Evolutionary conservation across 1,140 invertebrate species (phyloP).

Genomic region (Trichogramma pretiosum): DNA sequence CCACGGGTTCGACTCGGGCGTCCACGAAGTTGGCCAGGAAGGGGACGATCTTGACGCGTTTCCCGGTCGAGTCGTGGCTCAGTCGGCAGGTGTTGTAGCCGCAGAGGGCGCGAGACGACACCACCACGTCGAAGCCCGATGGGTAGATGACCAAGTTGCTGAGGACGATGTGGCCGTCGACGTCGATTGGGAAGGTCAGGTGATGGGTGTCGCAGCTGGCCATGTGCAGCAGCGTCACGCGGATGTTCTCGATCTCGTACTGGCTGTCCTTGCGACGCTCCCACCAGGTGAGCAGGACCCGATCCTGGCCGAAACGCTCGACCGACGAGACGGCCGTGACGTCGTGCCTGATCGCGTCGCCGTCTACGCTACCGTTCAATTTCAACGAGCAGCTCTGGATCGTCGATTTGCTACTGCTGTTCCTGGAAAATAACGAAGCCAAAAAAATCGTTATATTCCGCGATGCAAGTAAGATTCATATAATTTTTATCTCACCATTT

Average conservation of each 20-base stretch:
- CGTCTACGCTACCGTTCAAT: neutral
- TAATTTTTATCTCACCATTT: too few species aligned
- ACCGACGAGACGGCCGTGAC: slow-evolving; percentile 1
- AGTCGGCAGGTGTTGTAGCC: neutral
- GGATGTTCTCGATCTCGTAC: slow-evolving; percentile 7
- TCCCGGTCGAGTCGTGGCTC: slow-evolving; percentile 2
- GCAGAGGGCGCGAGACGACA: slow-evolving; percentile 1
- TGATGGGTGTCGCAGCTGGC: neutral
- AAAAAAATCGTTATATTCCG: too few species aligned
- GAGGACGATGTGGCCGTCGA: neutral
- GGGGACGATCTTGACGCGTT: neutral
- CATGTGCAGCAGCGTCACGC: slow-evolving; percentile 1
- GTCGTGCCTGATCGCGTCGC: neutral
- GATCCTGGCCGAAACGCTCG: neutral
- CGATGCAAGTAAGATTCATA: too few species aligned
- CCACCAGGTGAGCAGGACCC: slow-evolving; percentile 6
- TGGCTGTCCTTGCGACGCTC: slow-evolving; percentile 4
- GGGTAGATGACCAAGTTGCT: slow-evolving; percentile 8
- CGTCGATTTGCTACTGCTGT: neutral
- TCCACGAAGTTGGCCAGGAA: slow-evolving; percentile 13
- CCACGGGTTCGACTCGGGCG: slow-evolving; percentile 9
- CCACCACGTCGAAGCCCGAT: neutral
- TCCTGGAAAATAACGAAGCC: too few species aligned
- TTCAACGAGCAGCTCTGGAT: neutral
- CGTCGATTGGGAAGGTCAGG: neutral